Conservation (phyloP, 2,113 vertebrate species). For the Pheucticus melanocephalus region DNA sequence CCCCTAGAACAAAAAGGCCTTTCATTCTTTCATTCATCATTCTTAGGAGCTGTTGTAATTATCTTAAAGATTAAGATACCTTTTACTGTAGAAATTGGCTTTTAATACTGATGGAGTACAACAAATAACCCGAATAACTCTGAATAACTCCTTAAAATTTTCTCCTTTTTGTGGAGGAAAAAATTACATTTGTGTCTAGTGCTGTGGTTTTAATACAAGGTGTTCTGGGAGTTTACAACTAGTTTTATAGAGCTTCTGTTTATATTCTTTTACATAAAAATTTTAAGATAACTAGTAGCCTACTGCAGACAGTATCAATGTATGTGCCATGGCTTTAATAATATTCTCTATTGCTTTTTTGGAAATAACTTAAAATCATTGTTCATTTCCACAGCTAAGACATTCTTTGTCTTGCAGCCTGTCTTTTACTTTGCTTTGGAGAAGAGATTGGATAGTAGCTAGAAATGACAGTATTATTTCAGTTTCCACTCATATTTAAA, state of each 20-base stretch:
- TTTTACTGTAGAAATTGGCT: neutral
- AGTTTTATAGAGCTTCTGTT: neutral
- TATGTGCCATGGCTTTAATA: neutral
- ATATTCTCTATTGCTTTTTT: neutral
- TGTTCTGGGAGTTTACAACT: neutral
- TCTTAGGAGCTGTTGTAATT: neutral
- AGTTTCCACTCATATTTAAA: neutral
- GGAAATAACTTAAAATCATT: neutral
- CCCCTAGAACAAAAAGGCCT: neutral
- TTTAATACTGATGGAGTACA: neutral
- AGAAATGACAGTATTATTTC: neutral
- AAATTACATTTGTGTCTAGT: neutral
- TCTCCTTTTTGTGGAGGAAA: neutral
- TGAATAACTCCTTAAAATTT: neutral
- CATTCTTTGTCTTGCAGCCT: neutral
- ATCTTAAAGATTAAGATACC: neutral
- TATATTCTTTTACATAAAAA: neutral
- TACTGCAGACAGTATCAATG: neutral
- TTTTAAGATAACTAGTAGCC: neutral
- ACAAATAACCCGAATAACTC: neutral
- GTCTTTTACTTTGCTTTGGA: neutral
- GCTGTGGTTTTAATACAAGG: neutral
- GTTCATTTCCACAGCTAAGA: neutral
- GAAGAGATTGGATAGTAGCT: neutral
- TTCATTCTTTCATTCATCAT: neutral